These are phyloP conservation scores for Acanthococcus lagerstroemiae DNA, from an alignment of 2,888 invertebrate species.

Conservation along the genomic window DNA sequence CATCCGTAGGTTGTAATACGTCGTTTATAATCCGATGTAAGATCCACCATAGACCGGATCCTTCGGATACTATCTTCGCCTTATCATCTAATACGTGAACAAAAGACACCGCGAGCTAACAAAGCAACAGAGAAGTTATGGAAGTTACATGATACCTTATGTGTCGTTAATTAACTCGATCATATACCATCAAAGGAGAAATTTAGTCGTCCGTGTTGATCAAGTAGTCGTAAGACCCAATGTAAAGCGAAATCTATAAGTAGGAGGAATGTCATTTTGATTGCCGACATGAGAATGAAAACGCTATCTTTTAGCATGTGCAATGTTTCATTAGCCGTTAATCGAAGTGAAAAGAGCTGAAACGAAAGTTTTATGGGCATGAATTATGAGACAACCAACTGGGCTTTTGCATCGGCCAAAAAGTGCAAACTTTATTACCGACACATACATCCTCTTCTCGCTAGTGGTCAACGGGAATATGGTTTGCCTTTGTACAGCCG, in stretches of 20 bases:
- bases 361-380: slow-evolving; percentile 5
- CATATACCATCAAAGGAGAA: slow-evolving; percentile 30
- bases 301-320: slow-evolving; percentile 31
- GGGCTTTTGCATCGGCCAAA: neutral
- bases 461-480: slow-evolving; percentile 53
- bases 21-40: slow-evolving; percentile 53
- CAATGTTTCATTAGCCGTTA: slow-evolving; percentile 39
- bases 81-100: slow-evolving; percentile 5
- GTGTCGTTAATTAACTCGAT: no score
- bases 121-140: no score
- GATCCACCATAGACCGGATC: slow-evolving; percentile 56
- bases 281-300: slow-evolving; percentile 49
- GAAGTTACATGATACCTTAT: no score
- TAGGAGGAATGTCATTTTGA: slow-evolving; percentile 65
- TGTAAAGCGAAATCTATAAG: slow-evolving; percentile 66
- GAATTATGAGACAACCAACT: neutral
- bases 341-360: slow-evolving; percentile 40
- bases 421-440: slow-evolving; percentile 42
- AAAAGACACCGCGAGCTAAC: no score
- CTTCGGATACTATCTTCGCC: slow-evolving; percentile 44
- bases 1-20: slow-evolving; percentile 46
- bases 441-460: slow-evolving; percentile 54
- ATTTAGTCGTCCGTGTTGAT: slow-evolving; percentile 42
- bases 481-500: slow-evolving; percentile 51
- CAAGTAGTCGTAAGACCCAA: slow-evolving; percentile 56